Evolutionary conservation across 1,140 invertebrate genomes (phyloP), one percentile per base, ranked within the genome.

Genomic region (Prorops nasuta): DNA sequence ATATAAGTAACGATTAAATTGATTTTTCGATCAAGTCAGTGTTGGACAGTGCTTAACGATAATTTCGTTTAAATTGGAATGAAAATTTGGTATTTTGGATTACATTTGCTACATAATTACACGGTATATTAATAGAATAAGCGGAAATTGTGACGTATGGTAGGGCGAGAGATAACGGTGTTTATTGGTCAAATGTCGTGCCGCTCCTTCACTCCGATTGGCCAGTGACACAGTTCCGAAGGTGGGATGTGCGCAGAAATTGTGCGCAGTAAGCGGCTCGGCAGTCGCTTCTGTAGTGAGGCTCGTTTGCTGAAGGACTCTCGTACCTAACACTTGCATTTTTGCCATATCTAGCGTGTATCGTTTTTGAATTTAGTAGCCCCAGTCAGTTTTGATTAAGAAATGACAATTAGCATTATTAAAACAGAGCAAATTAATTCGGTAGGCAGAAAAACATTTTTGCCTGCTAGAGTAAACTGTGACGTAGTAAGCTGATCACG

Each of bases 211-310:
- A 37, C 32, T 37, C 18, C n/a, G 44, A 59, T 61, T 64, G 53
- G 58, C 36, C 36, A 44, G n/a, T 21, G 31, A 35, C 42, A 24
- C 35, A 51, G 40, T 12, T 12, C 22, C 16, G 7, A 37, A 35
- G 43, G 46, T 40, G 55, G 49, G 50, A 22, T 22, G 35, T 64
- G 63, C 64, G 64, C 56, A 44, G 24, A 28, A 12, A 36, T 14
- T 15, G 22, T 39, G 61, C 65, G 65, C 61, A 50, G 18, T 8
- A 45, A 39, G 7, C 35, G 15, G 36, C 36, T 44, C 18, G 54
- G 46, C 54, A 62, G 62, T 63, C 54, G 47, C 36, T 44, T 48
- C 46, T 40, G 28, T 39, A 52, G 56, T 56, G 48, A 56, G 44
- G 34, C 24, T 20, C 50, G 56, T 53, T 55, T 19, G 43, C 41